Percentiles rank a stretch among this genome's conserved stretches.
These are phyloP conservation scores for Philereme vetulata DNA, from an alignment of 2,888 invertebrate genomes.

Conservation along the genomic window DNA sequence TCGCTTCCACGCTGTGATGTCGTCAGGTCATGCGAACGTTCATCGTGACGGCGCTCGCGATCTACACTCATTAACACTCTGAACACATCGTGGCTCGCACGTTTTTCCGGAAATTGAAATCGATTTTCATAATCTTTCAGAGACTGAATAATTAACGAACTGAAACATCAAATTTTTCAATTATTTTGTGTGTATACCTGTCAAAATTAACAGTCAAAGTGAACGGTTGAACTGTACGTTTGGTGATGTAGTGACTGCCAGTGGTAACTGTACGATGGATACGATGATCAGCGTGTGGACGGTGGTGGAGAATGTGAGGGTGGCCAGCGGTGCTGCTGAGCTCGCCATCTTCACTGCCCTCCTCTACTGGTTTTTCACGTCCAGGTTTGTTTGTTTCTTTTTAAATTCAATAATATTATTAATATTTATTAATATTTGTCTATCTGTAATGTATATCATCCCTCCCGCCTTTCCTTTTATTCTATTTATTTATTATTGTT, in stretches of 20 bases:
- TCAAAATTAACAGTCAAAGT: conserved; percentile 61
- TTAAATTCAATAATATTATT: too few species aligned
- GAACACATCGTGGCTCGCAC: conserved; percentile 42
- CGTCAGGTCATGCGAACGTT: conserved; percentile 43
- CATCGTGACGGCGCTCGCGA: conserved; percentile 35
- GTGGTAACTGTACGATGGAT: conserved; percentile 66
- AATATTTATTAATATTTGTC: too few species aligned
- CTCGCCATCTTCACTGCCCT: conserved; percentile 85
- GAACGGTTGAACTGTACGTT: conserved; percentile 60
- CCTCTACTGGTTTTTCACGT: conserved; percentile 85
- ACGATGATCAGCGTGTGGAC: conserved; percentile 77
- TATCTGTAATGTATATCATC: too few species aligned
- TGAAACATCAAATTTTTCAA: conserved; percentile 20
- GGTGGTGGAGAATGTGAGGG: conserved; percentile 76
- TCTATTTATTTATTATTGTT: too few species aligned
- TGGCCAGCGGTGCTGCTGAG: conserved; percentile 85
- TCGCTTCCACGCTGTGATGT: conserved; percentile 42
- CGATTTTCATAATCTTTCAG: conserved; percentile 32
- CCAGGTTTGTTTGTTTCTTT: conserved; percentile 71
- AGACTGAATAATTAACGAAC: conserved; percentile 27
- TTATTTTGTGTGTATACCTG: conserved; percentile 40
- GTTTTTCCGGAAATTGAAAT: conserved; percentile 38
- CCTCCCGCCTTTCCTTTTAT: too few species aligned
- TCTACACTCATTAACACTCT: conserved; percentile 40
- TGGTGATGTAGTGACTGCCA: conserved; percentile 68